These are phyloP conservation scores for Camponotus fellah DNA, from an alignment of 2,888 invertebrate genomes.

Conservation along the genomic window DNA sequence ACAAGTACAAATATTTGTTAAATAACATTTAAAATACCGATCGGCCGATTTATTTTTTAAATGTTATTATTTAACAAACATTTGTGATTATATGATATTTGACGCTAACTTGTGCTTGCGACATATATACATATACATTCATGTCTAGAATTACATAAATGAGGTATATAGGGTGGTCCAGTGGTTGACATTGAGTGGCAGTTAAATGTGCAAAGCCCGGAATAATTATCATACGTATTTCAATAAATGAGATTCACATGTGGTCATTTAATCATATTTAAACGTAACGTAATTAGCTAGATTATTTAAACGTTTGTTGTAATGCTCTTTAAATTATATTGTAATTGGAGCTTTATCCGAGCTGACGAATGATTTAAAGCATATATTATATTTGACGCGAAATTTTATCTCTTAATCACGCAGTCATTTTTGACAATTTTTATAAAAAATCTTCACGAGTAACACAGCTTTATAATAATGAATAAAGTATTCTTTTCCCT, in stretches of 20 bases:
- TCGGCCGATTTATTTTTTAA: not conserved
- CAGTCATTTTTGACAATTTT: not conserved
- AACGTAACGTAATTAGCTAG: conserved; percentile 41
- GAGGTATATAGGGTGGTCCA: conserved; percentile 27
- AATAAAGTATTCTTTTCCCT: not conserved
- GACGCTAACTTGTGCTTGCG: conserved; percentile 16
- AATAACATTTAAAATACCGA: conserved; percentile 14
- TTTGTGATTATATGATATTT: conserved; percentile 12
- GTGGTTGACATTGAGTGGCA: conserved; percentile 47
- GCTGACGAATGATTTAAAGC: not conserved
- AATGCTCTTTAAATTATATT: conserved; percentile 22
- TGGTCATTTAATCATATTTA: conserved; percentile 47
- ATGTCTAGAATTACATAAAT: conserved; percentile 47
- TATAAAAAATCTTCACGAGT: not conserved
- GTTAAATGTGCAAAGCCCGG: conserved; percentile 41
- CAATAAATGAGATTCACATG: conserved; percentile 50
- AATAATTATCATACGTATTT: conserved; percentile 48
- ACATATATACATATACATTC: not conserved
- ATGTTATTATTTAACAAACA: conserved; percentile 37
- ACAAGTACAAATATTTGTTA: conserved; percentile 33
- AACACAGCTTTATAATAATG: not conserved
- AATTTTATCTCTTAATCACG: not conserved
- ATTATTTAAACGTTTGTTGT: conserved; percentile 29
- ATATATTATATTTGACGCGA: not conserved
- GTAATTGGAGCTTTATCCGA: conserved; percentile 3